These are phyloP conservation scores for Sinonovacula constricta DNA, from an alignment of 1,140 invertebrate species.

Conservation along the genomic window DNA sequence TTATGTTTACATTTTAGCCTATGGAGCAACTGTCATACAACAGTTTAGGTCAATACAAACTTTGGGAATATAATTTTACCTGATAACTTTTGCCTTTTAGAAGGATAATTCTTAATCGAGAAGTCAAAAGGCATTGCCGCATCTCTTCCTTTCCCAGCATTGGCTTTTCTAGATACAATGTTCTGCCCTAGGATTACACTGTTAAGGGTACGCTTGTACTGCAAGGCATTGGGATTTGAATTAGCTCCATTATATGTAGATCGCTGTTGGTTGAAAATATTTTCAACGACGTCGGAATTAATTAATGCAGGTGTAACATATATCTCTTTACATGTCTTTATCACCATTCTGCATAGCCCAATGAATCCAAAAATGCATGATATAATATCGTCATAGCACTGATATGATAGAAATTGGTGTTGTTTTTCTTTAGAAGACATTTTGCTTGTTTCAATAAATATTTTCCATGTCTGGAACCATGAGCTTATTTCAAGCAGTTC, in stretches of 20 bases:
- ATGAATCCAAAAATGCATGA: slow-evolving; percentile 29
- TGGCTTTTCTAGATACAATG: slow-evolving; percentile 35
- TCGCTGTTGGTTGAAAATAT: slow-evolving; percentile 50
- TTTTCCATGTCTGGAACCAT: slow-evolving; percentile 26
- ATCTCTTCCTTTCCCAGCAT: slow-evolving; percentile 15
- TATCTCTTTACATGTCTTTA: not conserved
- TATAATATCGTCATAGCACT: slow-evolving; percentile 46
- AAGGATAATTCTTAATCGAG: not conserved
- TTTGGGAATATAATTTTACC: too few species aligned
- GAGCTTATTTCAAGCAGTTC: not conserved
- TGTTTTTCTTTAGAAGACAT: slow-evolving; percentile 7
- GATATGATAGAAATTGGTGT: slow-evolving; percentile 32
- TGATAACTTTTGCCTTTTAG: too few species aligned
- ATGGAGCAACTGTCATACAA: too few species aligned
- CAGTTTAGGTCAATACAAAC: too few species aligned
- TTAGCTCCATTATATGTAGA: slow-evolving; percentile 45
- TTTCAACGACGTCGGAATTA: slow-evolving; percentile 53
- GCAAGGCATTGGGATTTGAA: slow-evolving; percentile 45
- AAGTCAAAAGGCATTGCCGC: not conserved
- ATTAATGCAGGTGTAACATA: slow-evolving; percentile 29
- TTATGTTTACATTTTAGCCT: too few species aligned
- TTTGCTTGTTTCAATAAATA: not conserved
- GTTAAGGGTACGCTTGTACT: slow-evolving; percentile 33
- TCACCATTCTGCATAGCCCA: slow-evolving; percentile 1
- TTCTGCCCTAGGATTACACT: slow-evolving; percentile 39